Conservation (phyloP, 2,888 invertebrate species). For the Aleiodes leptofemur region DNA sequence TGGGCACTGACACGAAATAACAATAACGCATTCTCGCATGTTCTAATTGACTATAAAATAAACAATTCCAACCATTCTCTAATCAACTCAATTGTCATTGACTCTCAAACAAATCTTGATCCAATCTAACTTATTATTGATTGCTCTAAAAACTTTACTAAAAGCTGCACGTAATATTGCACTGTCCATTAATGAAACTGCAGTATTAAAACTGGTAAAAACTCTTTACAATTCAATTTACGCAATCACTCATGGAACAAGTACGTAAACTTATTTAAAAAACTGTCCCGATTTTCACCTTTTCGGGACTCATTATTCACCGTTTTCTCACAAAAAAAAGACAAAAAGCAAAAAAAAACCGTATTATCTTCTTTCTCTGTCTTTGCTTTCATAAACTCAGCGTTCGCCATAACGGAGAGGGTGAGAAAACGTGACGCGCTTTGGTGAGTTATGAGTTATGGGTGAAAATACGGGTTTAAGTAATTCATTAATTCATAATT, state of each 20-base stretch:
- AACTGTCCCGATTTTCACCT: constrained; percentile 30
- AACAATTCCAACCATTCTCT: too few relatives aligned
- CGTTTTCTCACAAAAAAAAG: neutral
- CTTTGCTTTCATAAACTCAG: constrained; percentile 7
- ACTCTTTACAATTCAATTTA: neutral
- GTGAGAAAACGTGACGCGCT: constrained; percentile 34
- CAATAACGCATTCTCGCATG: too few relatives aligned
- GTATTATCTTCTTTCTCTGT: neutral
- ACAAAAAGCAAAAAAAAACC: too few relatives aligned
- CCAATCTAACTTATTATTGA: too few relatives aligned
- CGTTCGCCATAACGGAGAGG: constrained; percentile 24
- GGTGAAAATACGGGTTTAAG: constrained; percentile 25
- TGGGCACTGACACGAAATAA: too few relatives aligned
- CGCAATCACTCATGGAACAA: constrained; percentile 5
- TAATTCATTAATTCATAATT: constrained; percentile 20
- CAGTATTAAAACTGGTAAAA: neutral
- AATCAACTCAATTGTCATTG: too few relatives aligned
- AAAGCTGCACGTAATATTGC: too few relatives aligned
- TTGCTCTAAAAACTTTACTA: too few relatives aligned
- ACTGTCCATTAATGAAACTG: too few relatives aligned
- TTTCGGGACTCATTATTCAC: constrained; percentile 28
- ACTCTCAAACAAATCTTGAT: too few relatives aligned
- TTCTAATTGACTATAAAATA: too few relatives aligned
- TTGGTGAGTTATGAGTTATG: constrained; percentile 34
- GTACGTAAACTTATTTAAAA: neutral